These are phyloP conservation scores for Cyclophora punctaria DNA, from an alignment of 2,888 invertebrate species.

Conservation along the genomic window DNA sequence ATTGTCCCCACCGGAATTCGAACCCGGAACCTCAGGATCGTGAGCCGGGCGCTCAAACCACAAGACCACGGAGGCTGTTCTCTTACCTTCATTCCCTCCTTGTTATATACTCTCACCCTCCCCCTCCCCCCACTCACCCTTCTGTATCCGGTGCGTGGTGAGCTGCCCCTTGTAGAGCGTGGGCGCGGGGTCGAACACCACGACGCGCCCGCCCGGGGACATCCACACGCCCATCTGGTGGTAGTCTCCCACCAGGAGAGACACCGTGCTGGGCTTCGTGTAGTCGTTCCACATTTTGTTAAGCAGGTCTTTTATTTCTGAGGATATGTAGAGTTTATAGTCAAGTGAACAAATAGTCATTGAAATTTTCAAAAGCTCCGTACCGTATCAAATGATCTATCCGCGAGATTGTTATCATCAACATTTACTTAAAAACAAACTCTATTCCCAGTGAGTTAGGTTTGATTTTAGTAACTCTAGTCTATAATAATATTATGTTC, in stretches of 20 bases:
- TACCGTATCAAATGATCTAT: no score
- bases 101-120: no score
- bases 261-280: slow-evolving; percentile 37
- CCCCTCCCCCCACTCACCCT: slow-evolving; percentile 32
- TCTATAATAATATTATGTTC: no score
- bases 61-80: no score
- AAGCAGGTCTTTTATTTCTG: slow-evolving; percentile 62
- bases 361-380: neutral
- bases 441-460: no score
- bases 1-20: no score
- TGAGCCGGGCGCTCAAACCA: no score
- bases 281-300: slow-evolving; percentile 54
- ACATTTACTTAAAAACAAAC: no score
- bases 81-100: no score
- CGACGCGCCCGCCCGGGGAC: slow-evolving; percentile 53
- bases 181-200: slow-evolving; percentile 62
- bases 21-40: no score
- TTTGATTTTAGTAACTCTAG: no score
- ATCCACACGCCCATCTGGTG: slow-evolving; percentile 64
- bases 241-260: slow-evolving; percentile 56
- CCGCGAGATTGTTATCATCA: no score
- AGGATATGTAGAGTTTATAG: neutral
- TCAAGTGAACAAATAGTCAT: neutral
- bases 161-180: slow-evolving; percentile 46
- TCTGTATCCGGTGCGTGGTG: slow-evolving; percentile 45